A percentile compares a stretch with the other conserved stretches of the same genome.
Evolutionary conservation across 2,113 vertebrate genomes (phyloP).

Genomic region (Oncorhynchus tshawytscha): DNA sequence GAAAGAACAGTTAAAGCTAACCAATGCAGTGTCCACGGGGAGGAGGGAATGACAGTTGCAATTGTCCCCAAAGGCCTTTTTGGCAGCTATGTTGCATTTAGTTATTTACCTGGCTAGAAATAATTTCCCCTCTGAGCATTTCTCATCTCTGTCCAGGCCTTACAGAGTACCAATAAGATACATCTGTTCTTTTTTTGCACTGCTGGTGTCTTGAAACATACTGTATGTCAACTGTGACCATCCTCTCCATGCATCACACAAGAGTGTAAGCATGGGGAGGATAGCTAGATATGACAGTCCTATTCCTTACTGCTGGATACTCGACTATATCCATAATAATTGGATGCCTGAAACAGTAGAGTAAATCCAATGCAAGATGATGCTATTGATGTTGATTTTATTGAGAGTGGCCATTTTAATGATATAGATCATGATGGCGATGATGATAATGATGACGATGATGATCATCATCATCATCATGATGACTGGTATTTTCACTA

Average conservation of each 20-base stretch:
- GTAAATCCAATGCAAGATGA: neutral
- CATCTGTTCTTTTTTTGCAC: conserved; percentile 50
- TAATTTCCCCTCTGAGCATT: conserved; percentile 46
- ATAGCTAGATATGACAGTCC: conserved; percentile 39
- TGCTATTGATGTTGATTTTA: neutral
- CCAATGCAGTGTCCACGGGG: conserved; percentile 18
- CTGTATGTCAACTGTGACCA: conserved; percentile 59
- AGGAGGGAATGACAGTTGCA: conserved; percentile 27
- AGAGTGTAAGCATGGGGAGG: conserved; percentile 32
- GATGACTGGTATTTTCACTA: neutral
- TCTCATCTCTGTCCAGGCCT: conserved; percentile 47
- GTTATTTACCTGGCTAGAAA: conserved; percentile 59
- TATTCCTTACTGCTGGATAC: conserved; percentile 43
- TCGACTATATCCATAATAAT: neutral
- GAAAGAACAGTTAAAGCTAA: neutral
- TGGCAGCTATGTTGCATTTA: conserved; percentile 66
- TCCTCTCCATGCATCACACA: conserved; percentile 61
- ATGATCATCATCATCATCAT: neutral
- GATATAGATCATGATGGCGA: neutral
- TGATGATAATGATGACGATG: neutral
- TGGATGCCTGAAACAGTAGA: neutral
- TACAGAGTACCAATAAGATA: conserved; percentile 51
- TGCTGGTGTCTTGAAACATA: conserved; percentile 60
- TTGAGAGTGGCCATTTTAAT: neutral
- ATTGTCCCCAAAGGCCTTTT: conserved; percentile 42